Percentiles rank a stretch among this genome's conserved stretches.
Conservation (phyloP, 1,140 invertebrate genomes). For the Colletes latitarsis region DNA sequence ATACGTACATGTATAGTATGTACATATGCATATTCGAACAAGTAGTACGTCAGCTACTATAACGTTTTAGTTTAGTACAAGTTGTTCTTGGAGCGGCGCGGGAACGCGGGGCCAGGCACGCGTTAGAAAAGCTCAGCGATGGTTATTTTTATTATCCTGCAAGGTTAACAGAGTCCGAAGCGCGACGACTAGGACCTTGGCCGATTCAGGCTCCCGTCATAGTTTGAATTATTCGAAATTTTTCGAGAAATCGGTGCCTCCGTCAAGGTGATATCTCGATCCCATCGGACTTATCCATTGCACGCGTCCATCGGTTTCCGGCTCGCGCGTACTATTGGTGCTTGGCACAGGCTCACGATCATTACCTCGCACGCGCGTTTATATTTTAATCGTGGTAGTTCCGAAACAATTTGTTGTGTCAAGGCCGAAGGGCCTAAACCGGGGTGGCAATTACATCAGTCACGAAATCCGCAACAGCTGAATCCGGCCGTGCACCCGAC, state of each 20-base stretch:
- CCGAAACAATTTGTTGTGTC: conserved; percentile 80
- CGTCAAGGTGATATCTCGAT: conserved; percentile 48
- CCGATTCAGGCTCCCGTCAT: background rate
- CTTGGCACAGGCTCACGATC: conserved; percentile 78
- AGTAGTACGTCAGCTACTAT: no score
- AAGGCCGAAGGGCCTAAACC: conserved; percentile 75
- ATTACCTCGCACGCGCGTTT: conserved; percentile 75
- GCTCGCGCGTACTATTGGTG: conserved; percentile 65
- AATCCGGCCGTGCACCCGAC: conserved; percentile 61
- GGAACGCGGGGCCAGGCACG: background rate
- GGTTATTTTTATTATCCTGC: conserved; percentile 42
- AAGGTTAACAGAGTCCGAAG: conserved; percentile 28
- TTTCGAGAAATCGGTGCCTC: conserved; percentile 4
- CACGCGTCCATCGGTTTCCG: conserved; percentile 52
- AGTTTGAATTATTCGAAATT: conserved; percentile 1
- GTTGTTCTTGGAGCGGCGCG: no score
- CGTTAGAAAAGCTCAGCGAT: background rate
- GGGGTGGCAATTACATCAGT: conserved; percentile 76
- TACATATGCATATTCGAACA: no score
- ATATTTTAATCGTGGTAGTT: conserved; percentile 80
- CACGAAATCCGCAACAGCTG: conserved; percentile 79
- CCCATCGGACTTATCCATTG: conserved; percentile 9
- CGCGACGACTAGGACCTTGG: conserved; percentile 33
- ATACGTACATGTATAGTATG: no score
- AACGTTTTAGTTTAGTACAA: no score